Conservation (phyloP, 2,888 invertebrate genomes). For the Drosophila subsilvestris region DNA sequence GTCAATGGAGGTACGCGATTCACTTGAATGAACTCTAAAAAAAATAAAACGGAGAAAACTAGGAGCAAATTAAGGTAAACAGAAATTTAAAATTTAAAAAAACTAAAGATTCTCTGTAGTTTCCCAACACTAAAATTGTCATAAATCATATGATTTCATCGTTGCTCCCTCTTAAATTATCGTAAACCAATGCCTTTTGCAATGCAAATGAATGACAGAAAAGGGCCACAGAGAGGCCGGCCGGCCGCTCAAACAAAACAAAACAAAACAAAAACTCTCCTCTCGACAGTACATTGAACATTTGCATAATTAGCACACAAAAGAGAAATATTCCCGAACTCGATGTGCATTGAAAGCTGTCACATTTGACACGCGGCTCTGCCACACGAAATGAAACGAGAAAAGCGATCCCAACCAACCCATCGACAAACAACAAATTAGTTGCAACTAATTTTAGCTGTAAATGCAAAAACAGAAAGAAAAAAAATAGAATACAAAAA, state of each 20-base stretch:
- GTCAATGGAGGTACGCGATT: conserved; percentile 30
- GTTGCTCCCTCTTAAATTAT: neutral
- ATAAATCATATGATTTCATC: conserved; percentile 50
- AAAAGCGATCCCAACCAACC: conserved; percentile 26
- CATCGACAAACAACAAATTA: conserved; percentile 54
- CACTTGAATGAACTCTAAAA: conserved; percentile 27
- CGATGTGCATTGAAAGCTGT: conserved; percentile 64
- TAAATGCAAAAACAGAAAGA: conserved; percentile 35
- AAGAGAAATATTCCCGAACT: conserved; percentile 33
- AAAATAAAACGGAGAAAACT: neutral
- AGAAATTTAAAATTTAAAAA: conserved; percentile 8
- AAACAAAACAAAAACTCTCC: conserved; percentile 6
- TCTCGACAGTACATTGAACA: conserved; percentile 28
- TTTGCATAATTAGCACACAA: conserved; percentile 72
- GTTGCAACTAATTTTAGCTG: conserved; percentile 67
- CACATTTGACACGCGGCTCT: conserved; percentile 61
- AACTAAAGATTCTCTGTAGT: conserved; percentile 20
- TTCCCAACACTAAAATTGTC: conserved; percentile 46
- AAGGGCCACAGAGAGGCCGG: conserved; percentile 15
- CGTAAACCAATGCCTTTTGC: conserved; percentile 49
- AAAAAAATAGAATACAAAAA: conserved; percentile 44
- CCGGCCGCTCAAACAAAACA: too few relatives aligned
- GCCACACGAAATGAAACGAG: conserved; percentile 38
- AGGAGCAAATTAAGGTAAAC: neutral
- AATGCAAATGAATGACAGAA: conserved; percentile 61